Evolutionary conservation across 2,797 vertebrate species (phyloP).

Genomic region (Adelosebastes latens): DNA sequence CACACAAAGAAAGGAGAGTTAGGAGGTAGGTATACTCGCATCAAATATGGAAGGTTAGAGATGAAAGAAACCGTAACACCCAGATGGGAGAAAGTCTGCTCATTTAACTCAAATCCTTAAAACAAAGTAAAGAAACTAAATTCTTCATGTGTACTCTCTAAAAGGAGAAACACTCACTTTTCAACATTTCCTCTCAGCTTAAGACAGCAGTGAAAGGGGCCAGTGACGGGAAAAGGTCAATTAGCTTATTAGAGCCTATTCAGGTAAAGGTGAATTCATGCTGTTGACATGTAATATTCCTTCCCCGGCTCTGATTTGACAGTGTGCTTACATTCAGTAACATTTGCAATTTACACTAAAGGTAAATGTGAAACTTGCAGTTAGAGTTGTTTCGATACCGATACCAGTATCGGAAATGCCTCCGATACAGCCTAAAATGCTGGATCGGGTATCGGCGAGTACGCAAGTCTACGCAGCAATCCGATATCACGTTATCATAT

Average conservation of each 20-base stretch:
- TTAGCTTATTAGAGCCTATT: conserved; percentile 81
- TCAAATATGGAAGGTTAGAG: conserved; percentile 56
- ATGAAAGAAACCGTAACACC: conserved; percentile 58
- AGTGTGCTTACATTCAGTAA: conserved; percentile 60
- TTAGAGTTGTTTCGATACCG: neutral
- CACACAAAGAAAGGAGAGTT: conserved; percentile 55
- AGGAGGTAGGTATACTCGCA: conserved; percentile 43
- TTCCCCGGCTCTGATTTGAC: conserved; percentile 38
- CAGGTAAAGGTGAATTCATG: conserved; percentile 76
- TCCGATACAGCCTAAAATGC: neutral
- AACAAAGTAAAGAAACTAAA: conserved; percentile 62
- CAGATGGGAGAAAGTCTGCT: conserved; percentile 51
- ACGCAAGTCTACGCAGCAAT: neutral
- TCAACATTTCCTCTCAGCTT: conserved; percentile 50
- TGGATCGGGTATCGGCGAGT: too few species aligned
- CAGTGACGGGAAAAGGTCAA: conserved; percentile 81
- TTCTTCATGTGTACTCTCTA: conserved; percentile 39
- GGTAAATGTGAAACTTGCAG: conserved; percentile 38
- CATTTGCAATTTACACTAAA: conserved; percentile 60
- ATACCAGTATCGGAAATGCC: neutral
- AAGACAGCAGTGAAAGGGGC: conserved; percentile 63
- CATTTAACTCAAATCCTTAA: conserved; percentile 60
- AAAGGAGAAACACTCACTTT: conserved; percentile 42
- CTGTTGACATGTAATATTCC: conserved; percentile 71
- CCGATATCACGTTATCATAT: neutral